Conservation (phyloP, 1,140 invertebrate species). For the Drosophila suzukii region DNA sequence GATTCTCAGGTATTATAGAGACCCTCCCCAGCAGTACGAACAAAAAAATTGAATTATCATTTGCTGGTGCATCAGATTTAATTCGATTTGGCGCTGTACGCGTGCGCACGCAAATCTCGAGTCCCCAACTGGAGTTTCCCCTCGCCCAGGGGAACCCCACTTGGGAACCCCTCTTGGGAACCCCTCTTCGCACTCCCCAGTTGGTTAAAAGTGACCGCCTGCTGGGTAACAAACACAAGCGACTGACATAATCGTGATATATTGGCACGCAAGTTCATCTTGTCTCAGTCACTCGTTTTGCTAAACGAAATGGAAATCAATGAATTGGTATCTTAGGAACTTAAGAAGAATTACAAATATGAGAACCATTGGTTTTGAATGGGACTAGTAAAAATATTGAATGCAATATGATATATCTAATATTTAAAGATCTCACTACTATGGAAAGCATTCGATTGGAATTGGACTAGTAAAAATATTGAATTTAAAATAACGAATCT, state of each 20-base stretch:
- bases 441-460: too few species aligned
- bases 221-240: conserved; percentile 71
- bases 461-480: too few species aligned
- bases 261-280: conserved; percentile 69
- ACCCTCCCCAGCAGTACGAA: background rate
- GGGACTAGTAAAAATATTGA: background rate
- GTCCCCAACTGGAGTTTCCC: conserved; percentile 7
- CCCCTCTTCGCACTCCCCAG: background rate
- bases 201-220: conserved; percentile 36
- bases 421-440: too few species aligned
- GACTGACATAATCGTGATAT: conserved; percentile 81
- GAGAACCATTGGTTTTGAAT: background rate
- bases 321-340: background rate
- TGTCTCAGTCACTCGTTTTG: conserved; percentile 22
- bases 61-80: conserved; percentile 73
- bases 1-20: conserved; percentile 2
- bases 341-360: background rate
- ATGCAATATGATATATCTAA: too few species aligned
- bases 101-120: conserved; percentile 71
- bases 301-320: conserved; percentile 26
- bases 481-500: too few species aligned
- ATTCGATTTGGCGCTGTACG: conserved; percentile 81
- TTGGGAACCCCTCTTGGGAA: too few species aligned
- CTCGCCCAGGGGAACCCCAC: background rate
- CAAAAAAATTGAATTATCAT: conserved; percentile 80